Base-by-base conservation (phyloP, 37 sponge, comb jelly and placozoan genomes). In the Halichondria panicea region DNA sequence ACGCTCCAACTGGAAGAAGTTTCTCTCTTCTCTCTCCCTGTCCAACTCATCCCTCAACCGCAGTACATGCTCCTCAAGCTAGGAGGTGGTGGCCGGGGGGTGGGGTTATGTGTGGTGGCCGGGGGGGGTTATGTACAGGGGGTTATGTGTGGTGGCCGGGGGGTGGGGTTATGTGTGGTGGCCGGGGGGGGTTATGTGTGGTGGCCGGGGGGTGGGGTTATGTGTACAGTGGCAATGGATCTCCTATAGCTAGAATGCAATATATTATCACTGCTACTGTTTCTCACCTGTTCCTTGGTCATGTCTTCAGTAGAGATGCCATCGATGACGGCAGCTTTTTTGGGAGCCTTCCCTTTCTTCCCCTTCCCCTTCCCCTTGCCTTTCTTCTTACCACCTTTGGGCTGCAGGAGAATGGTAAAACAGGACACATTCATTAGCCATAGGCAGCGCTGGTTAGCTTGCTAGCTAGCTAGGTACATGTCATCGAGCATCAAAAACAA, bases 1-100 rank as follows among this genome's bases (percentile, higher is more conserved):
- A 61, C 99, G 77, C 76, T 98, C 99, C 40, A 98, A 69, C 69
- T 95, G 99, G 80, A 98, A 95, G 78, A 84, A 98, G 80, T 92
- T 95, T 45, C 99, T 72, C 82, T 98, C 99, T 27, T 89, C 89
- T 55, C 96, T 89, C 68, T 98, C 99, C 52, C 95, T 72, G 55
- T 95, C 93, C 71, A 98, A 50, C 46, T 98, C 99, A 28, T 97
- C 98, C 76, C 88, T 66, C 43, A 97, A 80, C 59, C 89, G 50
- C 57, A 81, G 72, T 2, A 89, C 82, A 65, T 94, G 92, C 40
- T 92, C 95, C 65, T 94, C 84, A 27, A 97, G 90, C 96, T 93
- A 37, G 22, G 40, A 43, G 43, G n/a, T n/a, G n/a, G n/a, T n/a
- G n/a, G n/a, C n/a, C n/a, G n/a, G n/a, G n/a, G n/a, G n/a, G n/a